A percentile compares a stretch with the other conserved stretches of the same genome.
These are phyloP conservation scores for Leptinotarsa undecemlineata DNA, from an alignment of 1,140 invertebrate species.

Conservation along the genomic window DNA sequence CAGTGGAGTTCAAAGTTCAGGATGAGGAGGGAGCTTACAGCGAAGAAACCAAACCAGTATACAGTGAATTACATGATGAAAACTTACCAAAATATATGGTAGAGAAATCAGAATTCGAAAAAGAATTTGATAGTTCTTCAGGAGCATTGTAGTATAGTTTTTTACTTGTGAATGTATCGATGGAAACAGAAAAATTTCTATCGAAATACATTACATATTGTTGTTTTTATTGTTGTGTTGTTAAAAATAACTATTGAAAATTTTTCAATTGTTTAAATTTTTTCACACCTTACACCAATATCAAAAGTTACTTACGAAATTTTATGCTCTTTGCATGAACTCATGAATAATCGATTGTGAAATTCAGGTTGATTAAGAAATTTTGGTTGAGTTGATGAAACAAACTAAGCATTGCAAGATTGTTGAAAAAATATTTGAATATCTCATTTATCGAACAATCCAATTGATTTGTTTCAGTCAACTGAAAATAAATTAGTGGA, in stretches of 20 bases:
- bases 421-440: no score
- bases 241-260: conserved; percentile 13
- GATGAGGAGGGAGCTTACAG: conserved; percentile 62
- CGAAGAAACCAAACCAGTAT: conserved; percentile 66
- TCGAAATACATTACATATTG: neutral
- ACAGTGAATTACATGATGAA: conserved; percentile 65
- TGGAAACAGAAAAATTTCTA: neutral
- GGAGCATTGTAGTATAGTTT: conserved; percentile 15
- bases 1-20: conserved; percentile 58
- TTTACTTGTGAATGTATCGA: neutral
- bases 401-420: no score
- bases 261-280: neutral
- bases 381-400: no score
- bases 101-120: conserved; percentile 67
- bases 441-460: no score
- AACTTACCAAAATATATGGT: conserved; percentile 71
- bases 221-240: conserved; percentile 18
- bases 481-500: no score
- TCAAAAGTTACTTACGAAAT: no score
- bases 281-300: neutral
- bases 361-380: no score
- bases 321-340: no score
- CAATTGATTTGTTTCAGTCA: no score
- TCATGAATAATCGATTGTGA: no score
- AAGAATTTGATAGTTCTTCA: conserved; percentile 62